Percentiles rank a stretch among this genome's conserved stretches.
Evolutionary conservation across 2,113 vertebrate species (phyloP).

Genomic region (Gavialis gangeticus): DNA sequence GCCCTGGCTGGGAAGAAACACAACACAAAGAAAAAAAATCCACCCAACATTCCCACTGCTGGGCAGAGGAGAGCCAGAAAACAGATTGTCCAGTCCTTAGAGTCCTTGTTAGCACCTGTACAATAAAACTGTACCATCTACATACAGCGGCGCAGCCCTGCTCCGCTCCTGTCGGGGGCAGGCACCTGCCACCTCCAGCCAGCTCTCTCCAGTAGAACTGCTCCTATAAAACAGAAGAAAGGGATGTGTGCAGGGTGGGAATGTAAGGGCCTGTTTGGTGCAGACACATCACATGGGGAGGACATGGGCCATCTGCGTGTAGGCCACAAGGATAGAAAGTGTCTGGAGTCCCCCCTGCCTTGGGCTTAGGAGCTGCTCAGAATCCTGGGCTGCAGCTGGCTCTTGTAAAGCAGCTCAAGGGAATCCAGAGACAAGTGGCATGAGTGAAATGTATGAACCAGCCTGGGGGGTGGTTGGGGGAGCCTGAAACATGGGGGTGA

Average conservation of each 20-base stretch:
- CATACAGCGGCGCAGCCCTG: constrained; percentile 12
- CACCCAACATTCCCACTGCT: constrained; percentile 40
- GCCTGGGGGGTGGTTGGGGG: neutral
- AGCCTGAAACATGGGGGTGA: neutral
- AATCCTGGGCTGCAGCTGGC: neutral
- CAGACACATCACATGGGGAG: neutral
- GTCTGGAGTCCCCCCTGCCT: neutral
- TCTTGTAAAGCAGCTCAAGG: neutral
- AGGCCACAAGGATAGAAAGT: neutral
- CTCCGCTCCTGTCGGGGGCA: neutral
- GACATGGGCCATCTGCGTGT: neutral
- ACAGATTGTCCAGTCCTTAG: constrained; percentile 77
- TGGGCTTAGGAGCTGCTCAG: neutral
- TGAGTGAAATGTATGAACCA: constrained; percentile 1
- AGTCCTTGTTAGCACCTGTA: constrained; percentile 96
- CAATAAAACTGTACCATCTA: constrained; percentile 97
- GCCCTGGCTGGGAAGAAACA: constrained; percentile 73
- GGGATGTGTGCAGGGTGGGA: neutral
- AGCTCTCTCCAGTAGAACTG: neutral
- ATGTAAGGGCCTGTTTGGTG: neutral
- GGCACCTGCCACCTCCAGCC: constrained; percentile 10
- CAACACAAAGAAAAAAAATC: constrained; percentile 78
- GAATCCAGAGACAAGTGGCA: constrained; percentile 7
- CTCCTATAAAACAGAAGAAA: neutral
- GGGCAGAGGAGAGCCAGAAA: constrained; percentile 59